Evolutionary conservation across 2,113 vertebrate species (phyloP).

Genomic region (Muntiacus reevesi): DNA sequence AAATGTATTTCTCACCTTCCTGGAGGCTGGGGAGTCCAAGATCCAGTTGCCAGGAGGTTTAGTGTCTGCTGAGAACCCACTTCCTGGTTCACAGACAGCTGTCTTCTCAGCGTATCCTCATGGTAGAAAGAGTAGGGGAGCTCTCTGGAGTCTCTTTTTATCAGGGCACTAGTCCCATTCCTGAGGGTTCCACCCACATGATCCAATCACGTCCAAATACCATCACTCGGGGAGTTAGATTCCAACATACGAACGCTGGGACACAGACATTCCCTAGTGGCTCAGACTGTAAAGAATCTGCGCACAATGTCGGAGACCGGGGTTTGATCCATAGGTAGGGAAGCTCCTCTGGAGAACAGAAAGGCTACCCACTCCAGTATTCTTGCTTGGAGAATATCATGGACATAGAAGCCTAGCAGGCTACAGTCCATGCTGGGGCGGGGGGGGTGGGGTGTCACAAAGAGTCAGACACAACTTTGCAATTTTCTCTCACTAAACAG

Average conservation of each 20-base stretch:
- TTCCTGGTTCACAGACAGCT: neutral
- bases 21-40: neutral
- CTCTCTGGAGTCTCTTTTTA: neutral
- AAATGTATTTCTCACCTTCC: neutral
- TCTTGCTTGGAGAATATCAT: neutral
- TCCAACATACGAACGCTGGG: neutral
- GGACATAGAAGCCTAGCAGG: neutral
- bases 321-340: accelerated
- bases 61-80: neutral
- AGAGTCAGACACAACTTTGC: neutral
- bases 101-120: neutral
- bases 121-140: neutral
- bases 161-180: neutral
- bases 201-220: neutral
- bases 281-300: neutral
- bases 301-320: neutral
- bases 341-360: neutral
- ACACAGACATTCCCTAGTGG: neutral
- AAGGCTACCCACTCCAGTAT: neutral
- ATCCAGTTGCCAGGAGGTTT: neutral
- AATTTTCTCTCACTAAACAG: neutral
- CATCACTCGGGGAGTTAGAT: neutral
- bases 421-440: neutral
- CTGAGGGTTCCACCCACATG: neutral
- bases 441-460: neutral